Conservation (phyloP, 2,113 vertebrate genomes). For the Phalacrocorax carbo region DNA sequence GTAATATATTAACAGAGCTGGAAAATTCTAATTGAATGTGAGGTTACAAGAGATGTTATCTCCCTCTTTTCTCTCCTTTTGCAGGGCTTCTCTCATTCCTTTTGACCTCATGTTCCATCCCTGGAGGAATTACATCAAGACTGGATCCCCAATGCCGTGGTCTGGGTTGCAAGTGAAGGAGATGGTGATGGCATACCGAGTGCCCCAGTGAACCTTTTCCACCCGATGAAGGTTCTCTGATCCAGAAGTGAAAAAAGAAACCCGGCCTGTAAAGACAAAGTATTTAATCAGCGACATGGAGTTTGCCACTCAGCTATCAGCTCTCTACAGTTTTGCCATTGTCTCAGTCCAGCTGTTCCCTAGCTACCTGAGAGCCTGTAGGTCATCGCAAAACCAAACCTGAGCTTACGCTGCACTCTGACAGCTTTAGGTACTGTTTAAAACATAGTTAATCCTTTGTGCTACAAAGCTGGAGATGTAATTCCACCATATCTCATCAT, state of each 20-base stretch:
- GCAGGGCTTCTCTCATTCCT: conserved; percentile 23
- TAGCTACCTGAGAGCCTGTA: not conserved
- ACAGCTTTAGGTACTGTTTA: not conserved
- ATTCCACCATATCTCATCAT: not conserved
- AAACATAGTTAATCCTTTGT: not conserved
- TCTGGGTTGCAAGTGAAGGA: conserved; percentile 93
- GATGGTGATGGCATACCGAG: conserved; percentile 93
- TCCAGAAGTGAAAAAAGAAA: conserved; percentile 97
- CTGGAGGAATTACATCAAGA: conserved; percentile 52
- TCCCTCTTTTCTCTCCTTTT: not conserved
- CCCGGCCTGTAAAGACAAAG: conserved; percentile 78
- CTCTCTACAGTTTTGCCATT: not conserved
- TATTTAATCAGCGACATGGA: not conserved
- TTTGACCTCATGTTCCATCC: not conserved
- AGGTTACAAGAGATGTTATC: not conserved
- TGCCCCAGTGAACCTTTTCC: conserved; percentile 93
- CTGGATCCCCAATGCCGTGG: conserved; percentile 84
- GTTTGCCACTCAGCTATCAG: not conserved
- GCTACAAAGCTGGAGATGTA: not conserved
- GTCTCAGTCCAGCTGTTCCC: not conserved
- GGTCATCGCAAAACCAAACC: not conserved
- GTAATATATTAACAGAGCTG: not conserved
- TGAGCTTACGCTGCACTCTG: not conserved
- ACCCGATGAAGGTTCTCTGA: conserved; percentile 95
- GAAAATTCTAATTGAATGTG: not conserved